Evolutionary conservation across 2,888 invertebrate genomes (phyloP).

Genomic region (Nebria salina): DNA sequence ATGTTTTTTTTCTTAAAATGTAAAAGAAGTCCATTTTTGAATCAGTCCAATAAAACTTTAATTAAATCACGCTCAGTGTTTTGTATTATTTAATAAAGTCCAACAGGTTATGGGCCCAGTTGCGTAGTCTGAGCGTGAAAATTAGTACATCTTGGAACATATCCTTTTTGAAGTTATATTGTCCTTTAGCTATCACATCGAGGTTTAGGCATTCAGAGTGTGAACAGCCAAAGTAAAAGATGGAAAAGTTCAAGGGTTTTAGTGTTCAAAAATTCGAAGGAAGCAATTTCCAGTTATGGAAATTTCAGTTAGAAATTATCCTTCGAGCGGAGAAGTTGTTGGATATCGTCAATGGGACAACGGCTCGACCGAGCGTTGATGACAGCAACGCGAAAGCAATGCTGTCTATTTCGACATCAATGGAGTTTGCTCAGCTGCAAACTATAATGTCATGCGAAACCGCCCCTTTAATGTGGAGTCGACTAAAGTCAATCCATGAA

Average conservation of each 20-base stretch:
- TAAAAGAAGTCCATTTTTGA: too few species aligned
- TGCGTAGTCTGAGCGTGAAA: too few species aligned
- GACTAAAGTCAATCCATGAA: constrained; percentile 46
- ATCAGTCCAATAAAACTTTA: too few species aligned
- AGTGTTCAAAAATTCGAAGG: constrained; percentile 49
- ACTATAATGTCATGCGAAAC: constrained; percentile 32
- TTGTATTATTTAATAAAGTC: too few species aligned
- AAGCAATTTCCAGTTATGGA: constrained; percentile 51
- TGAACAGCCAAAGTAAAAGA: neutral
- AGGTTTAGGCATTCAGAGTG: neutral
- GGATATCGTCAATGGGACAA: constrained; percentile 11
- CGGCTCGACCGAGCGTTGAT: neutral
- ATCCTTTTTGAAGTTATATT: neutral
- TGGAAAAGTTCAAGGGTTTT: constrained; percentile 1
- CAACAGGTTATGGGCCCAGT: too few species aligned
- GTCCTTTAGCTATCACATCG: constrained; percentile 1
- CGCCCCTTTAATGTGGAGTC: constrained; percentile 41
- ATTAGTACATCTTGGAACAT: too few species aligned
- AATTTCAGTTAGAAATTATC: constrained; percentile 46
- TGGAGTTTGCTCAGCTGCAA: constrained; percentile 40
- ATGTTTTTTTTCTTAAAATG: too few species aligned
- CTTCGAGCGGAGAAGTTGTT: neutral
- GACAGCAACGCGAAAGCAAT: constrained; percentile 34
- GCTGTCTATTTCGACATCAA: constrained; percentile 40
- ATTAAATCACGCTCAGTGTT: too few species aligned